These are phyloP conservation scores for Enteromius unitaeniatus DNA, from an alignment of 2,797 vertebrate species.

Conservation along the genomic window DNA sequence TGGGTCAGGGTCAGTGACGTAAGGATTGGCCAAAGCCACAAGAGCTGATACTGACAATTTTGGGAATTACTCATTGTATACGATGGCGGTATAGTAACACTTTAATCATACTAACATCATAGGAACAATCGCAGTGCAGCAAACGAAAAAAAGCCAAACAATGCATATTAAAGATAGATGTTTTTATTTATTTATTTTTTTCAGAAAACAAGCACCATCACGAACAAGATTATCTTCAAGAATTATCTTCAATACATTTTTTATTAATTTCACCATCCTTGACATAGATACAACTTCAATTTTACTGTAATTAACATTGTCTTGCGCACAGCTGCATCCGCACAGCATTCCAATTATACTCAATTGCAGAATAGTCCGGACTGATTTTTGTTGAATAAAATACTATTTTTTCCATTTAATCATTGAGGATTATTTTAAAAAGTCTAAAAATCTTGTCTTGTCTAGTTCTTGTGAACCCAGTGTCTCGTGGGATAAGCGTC, in stretches of 20 bases:
- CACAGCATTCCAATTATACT: too few relatives aligned
- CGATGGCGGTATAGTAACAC: background rate
- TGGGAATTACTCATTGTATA: background rate
- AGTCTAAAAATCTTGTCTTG: too few relatives aligned
- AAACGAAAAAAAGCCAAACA: background rate
- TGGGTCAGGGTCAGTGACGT: conserved; percentile 52
- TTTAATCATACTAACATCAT: background rate
- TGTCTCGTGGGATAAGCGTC: too few relatives aligned
- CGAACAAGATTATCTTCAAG: too few relatives aligned
- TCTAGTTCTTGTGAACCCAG: too few relatives aligned
- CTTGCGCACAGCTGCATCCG: too few relatives aligned
- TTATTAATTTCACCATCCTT: background rate
- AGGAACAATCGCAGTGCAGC: background rate
- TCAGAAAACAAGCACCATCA: background rate
- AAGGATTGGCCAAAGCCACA: background rate
- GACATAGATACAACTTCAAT: background rate
- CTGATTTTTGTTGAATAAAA: too few relatives aligned
- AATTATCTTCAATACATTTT: background rate
- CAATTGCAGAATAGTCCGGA: too few relatives aligned
- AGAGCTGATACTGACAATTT: background rate
- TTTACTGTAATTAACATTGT: background rate
- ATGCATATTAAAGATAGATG: background rate
- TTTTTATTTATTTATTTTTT: background rate
- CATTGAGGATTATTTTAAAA: too few relatives aligned
- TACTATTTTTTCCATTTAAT: too few relatives aligned